Evolutionary conservation across 2,888 invertebrate species (phyloP).

Genomic region (Dasysyrphus tricinctus): DNA sequence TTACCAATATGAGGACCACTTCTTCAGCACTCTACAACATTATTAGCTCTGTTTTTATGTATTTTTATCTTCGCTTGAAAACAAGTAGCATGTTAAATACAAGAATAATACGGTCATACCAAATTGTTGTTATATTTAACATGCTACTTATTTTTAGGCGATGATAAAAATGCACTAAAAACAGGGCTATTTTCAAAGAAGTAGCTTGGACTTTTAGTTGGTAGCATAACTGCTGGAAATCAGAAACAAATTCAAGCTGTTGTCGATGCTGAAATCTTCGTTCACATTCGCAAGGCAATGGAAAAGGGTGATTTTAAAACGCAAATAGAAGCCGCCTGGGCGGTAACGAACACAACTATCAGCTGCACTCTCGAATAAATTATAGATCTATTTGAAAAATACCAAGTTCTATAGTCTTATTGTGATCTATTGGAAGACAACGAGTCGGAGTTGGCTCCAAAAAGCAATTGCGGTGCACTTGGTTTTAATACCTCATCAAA

Average conservation of each 20-base stretch:
- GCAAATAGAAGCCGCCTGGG: constrained; percentile 97
- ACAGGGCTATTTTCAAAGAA: constrained; percentile 83
- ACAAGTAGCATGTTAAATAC: too few relatives aligned
- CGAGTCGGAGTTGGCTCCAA: constrained; percentile 81
- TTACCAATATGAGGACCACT: too few relatives aligned
- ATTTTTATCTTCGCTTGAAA: too few relatives aligned
- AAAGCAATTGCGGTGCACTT: constrained; percentile 80
- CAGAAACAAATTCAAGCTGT: constrained; percentile 90
- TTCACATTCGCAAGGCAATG: constrained; percentile 80
- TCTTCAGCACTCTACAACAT: too few relatives aligned
- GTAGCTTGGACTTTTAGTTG: constrained; percentile 93
- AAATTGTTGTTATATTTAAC: too few relatives aligned
- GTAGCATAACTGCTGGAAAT: constrained; percentile 97
- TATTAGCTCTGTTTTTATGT: too few relatives aligned
- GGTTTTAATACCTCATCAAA: constrained; percentile 80
- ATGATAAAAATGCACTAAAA: too few relatives aligned
- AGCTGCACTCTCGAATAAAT: constrained; percentile 92
- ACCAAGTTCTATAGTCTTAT: constrained; percentile 89
- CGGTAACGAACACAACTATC: constrained; percentile 95
- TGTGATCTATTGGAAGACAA: constrained; percentile 88
- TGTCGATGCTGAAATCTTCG: constrained; percentile 85
- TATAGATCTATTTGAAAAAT: constrained; percentile 86
- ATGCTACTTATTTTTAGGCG: too few relatives aligned
- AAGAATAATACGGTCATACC: too few relatives aligned
- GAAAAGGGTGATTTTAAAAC: constrained; percentile 88